These are phyloP conservation scores for Aurelia coerulea DNA, from an alignment of 30 jellyfish, hydroid and myxozoan species.

Conservation along the genomic window DNA sequence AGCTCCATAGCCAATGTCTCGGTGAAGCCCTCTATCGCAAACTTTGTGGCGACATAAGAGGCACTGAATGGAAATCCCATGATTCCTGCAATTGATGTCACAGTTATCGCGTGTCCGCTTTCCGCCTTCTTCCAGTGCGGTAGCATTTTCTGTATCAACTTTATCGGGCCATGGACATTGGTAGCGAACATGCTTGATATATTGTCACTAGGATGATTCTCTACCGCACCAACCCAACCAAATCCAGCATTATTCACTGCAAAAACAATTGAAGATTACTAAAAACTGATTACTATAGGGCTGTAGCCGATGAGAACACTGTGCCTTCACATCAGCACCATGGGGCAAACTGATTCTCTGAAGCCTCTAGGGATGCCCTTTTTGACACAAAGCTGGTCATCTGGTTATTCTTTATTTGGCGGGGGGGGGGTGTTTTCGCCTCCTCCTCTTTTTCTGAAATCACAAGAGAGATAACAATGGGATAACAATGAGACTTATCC, in stretches of 20 bases:
- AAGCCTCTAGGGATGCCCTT: too few species aligned
- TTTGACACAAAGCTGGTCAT: too few species aligned
- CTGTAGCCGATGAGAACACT: not conserved
- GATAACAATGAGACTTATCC: too few species aligned
- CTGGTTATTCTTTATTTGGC: too few species aligned
- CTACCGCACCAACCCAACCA: constrained; percentile 57
- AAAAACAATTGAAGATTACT: not conserved
- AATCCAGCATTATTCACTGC: constrained; percentile 67
- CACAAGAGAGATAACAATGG: too few species aligned
- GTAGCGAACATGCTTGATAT: constrained; percentile 42
- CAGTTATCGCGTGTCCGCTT: constrained; percentile 42
- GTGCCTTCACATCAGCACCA: too few species aligned
- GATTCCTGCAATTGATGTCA: constrained; percentile 48
- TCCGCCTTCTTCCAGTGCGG: constrained; percentile 58
- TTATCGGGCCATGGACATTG: constrained; percentile 61
- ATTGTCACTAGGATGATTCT: constrained; percentile 3
- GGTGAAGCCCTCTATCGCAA: constrained; percentile 65
- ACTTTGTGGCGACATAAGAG: constrained; percentile 37
- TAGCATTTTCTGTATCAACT: constrained; percentile 35
- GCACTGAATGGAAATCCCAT: constrained; percentile 47
- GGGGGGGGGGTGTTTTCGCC: too few species aligned
- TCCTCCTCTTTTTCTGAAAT: too few species aligned
- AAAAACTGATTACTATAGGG: not conserved
- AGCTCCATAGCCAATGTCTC: constrained; percentile 36
- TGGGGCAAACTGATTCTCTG: too few species aligned